Evolutionary conservation across 2,888 invertebrate species (phyloP).

Genomic region (Bombyx huttoni): DNA sequence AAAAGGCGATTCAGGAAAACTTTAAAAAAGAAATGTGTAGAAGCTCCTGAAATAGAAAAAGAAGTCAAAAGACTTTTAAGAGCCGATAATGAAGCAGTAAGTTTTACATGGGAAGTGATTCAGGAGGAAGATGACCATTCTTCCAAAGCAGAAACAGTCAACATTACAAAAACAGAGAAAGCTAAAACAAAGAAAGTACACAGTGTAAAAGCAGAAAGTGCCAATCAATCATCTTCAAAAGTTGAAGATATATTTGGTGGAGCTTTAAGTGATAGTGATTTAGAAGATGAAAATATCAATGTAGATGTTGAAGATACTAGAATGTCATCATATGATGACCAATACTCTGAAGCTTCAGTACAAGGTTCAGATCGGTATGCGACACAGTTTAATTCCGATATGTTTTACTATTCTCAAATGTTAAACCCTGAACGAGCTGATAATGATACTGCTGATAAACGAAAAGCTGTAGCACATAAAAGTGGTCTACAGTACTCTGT

Average conservation of each 20-base stretch:
- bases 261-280: conserved; percentile 90
- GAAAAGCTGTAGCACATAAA: background rate
- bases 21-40: conserved; percentile 95
- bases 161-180: conserved; percentile 37
- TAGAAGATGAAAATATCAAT: conserved; percentile 84
- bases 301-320: conserved; percentile 87
- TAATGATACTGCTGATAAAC: background rate
- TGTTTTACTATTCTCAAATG: background rate
- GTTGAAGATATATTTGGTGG: conserved; percentile 90
- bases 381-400: conserved; percentile 29
- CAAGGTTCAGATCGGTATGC: conserved; percentile 34
- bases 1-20: conserved; percentile 95
- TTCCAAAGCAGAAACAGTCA: conserved; percentile 35
- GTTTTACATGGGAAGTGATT: conserved; percentile 87
- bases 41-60: conserved; percentile 98
- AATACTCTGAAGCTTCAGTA: conserved; percentile 76
- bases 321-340: conserved; percentile 82
- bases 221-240: conserved; percentile 41
- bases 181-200: conserved; percentile 51
- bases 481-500: conserved; percentile 1
- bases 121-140: conserved; percentile 89
- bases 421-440: background rate
- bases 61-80: conserved; percentile 94
- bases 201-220: conserved; percentile 28
- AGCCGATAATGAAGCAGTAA: conserved; percentile 91